A percentile compares a stretch with the other conserved stretches of the same genome.
Evolutionary conservation across 2,888 invertebrate species (phyloP).

Genomic region (Nemotelus nigrinus): DNA sequence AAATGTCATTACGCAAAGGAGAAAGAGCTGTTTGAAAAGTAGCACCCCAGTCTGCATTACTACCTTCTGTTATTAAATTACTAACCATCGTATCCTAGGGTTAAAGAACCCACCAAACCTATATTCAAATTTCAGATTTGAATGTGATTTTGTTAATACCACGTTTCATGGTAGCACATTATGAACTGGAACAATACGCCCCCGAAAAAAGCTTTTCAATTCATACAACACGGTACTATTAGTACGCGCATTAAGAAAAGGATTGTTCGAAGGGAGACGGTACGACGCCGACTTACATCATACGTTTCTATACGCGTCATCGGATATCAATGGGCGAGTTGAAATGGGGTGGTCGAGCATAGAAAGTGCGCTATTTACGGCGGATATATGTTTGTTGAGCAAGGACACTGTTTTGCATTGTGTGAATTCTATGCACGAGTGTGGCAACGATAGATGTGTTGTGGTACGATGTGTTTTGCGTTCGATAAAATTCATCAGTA

Average conservation of each 20-base stretch:
- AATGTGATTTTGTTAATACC: conserved; percentile 45
- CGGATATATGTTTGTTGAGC: neutral
- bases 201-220: conserved; percentile 48
- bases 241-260: conserved; percentile 45
- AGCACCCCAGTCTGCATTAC: too few relatives aligned
- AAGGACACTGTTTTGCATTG: conserved; percentile 22
- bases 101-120: conserved; percentile 30
- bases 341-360: conserved; percentile 29
- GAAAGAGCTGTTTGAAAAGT: too few relatives aligned
- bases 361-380: conserved; percentile 20
- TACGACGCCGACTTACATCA: conserved; percentile 20
- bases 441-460: neutral
- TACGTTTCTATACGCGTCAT: conserved; percentile 16
- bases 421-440: conserved; percentile 14
- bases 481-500: conserved; percentile 38
- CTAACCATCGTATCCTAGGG: neutral
- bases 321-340: neutral
- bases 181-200: conserved; percentile 43
- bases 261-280: conserved; percentile 32
- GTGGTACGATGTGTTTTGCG: conserved; percentile 22
- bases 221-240: conserved; percentile 50
- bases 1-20: too few relatives aligned
- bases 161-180: conserved; percentile 39
- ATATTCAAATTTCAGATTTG: conserved; percentile 37
- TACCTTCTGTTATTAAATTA: neutral